A percentile compares a stretch with the other conserved stretches of the same genome.
phyloP scores from a whole-genome alignment of 2,797 vertebrate genomes.

The Tangara arthus region DNA sequence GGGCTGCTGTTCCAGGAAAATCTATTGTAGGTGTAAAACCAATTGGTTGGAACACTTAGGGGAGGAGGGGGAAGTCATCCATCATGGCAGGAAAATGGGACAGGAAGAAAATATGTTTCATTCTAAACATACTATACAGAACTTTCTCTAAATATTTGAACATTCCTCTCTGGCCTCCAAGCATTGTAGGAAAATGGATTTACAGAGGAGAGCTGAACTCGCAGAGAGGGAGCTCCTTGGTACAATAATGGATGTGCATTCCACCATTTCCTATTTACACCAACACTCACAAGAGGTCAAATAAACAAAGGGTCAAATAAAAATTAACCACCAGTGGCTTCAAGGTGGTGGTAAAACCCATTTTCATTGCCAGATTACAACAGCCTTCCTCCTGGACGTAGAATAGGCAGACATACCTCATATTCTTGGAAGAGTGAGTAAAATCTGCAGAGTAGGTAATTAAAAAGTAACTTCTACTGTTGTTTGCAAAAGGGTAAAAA shows the following conservation, averaged over 20 bases:
- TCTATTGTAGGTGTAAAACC: neutral
- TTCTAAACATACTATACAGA: constrained; percentile 36
- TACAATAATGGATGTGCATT: neutral
- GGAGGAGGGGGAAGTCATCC: constrained; percentile 44
- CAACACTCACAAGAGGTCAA: neutral
- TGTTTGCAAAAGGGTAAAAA: neutral
- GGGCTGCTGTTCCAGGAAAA: neutral
- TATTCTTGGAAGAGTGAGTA: neutral
- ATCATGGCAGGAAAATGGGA: constrained; percentile 18
- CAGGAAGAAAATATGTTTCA: constrained; percentile 51
- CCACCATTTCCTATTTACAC: constrained; percentile 45
- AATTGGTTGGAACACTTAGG: neutral
- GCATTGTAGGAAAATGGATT: neutral
- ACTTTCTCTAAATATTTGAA: constrained; percentile 47
- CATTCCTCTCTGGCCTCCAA: neutral
- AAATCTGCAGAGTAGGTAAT: neutral
- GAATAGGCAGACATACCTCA: accelerated
- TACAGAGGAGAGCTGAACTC: neutral
- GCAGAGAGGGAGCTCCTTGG: neutral
- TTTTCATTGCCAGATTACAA: neutral
- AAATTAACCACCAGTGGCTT: constrained; percentile 4
- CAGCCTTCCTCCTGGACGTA: neutral
- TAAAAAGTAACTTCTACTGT: neutral
- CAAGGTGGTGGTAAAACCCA: neutral
- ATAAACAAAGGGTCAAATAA: constrained; percentile 3